Evolutionary conservation across 2,113 vertebrate species (phyloP).

Genomic region (Motacilla tschutschensis): DNA sequence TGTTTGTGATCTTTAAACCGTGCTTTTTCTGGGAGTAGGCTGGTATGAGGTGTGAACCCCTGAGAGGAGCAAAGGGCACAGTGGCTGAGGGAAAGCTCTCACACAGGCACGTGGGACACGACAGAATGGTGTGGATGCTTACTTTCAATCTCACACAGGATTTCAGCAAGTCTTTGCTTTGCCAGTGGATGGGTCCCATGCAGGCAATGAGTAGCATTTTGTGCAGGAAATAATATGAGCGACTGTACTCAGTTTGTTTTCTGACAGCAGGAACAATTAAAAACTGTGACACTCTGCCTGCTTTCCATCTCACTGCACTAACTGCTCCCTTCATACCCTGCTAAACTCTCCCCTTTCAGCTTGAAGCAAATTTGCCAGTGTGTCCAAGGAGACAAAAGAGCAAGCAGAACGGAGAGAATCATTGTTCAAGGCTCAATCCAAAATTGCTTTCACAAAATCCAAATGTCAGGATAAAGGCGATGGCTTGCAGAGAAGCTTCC

Average conservation of each 20-base stretch:
- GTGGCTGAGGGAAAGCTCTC: neutral
- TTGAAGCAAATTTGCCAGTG: neutral
- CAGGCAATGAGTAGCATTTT: neutral
- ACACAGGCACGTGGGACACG: neutral
- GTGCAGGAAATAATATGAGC: neutral
- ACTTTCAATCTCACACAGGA: neutral
- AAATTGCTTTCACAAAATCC: conserved; percentile 10
- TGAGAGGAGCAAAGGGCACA: neutral
- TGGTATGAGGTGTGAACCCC: neutral
- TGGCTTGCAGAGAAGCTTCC: neutral
- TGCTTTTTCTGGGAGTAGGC: neutral
- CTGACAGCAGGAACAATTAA: conserved; percentile 31
- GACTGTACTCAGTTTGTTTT: neutral
- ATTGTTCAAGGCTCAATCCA: neutral
- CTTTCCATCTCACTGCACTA: neutral
- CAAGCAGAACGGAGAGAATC: neutral
- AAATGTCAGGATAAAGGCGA: neutral
- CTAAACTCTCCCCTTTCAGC: neutral
- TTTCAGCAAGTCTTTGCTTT: neutral
- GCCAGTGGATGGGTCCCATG: neutral
- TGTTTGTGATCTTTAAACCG: neutral
- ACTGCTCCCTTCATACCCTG: neutral
- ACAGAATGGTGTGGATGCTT: neutral
- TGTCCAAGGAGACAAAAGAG: conserved; percentile 31
- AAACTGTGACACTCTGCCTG: neutral